These are phyloP conservation scores for Melinaea marsaeus DNA, from an alignment of 2,888 invertebrate species.

Conservation along the genomic window DNA sequence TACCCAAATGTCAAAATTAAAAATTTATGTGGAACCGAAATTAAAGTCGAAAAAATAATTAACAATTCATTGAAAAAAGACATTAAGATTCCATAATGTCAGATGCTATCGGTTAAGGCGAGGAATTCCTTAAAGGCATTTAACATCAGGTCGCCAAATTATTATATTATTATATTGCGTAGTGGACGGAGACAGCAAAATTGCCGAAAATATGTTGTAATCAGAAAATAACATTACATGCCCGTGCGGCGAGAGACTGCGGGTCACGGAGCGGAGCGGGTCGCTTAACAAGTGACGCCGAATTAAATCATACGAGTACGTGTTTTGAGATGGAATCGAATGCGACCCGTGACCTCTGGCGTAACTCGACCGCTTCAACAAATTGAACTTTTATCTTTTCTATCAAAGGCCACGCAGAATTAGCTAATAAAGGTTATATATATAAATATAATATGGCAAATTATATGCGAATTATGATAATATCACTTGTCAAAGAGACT, in stretches of 20 bases:
- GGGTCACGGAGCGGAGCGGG: constrained; percentile 51
- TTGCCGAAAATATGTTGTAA: constrained; percentile 36
- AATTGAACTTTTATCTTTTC: constrained; percentile 1
- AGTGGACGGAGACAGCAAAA: constrained; percentile 24
- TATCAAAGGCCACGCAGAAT: background rate
- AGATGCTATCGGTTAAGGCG: constrained; percentile 15
- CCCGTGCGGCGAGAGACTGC: constrained; percentile 44
- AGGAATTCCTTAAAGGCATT: constrained; percentile 19
- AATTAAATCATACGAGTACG: constrained; percentile 37
- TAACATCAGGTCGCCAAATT: constrained; percentile 18
- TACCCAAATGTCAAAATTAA: constrained; percentile 2
- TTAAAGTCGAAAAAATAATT: constrained; percentile 7
- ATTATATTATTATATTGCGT: too few species aligned
- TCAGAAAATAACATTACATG: constrained; percentile 25
- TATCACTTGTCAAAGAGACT: constrained; percentile 34
- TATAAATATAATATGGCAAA: background rate
- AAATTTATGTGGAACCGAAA: constrained; percentile 1
- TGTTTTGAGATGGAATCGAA: constrained; percentile 14
- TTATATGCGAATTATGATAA: constrained; percentile 13
- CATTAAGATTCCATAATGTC: constrained; percentile 25
- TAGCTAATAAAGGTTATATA: too few species aligned
- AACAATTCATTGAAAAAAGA: constrained; percentile 26
- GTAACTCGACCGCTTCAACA: background rate
- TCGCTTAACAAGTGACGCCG: constrained; percentile 42
- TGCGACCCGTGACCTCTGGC: constrained; percentile 5